Evolutionary conservation across 2,113 vertebrate species (phyloP), one percentile per base, ranked within the genome.

Genomic region (Baryphthengus martii): DNA sequence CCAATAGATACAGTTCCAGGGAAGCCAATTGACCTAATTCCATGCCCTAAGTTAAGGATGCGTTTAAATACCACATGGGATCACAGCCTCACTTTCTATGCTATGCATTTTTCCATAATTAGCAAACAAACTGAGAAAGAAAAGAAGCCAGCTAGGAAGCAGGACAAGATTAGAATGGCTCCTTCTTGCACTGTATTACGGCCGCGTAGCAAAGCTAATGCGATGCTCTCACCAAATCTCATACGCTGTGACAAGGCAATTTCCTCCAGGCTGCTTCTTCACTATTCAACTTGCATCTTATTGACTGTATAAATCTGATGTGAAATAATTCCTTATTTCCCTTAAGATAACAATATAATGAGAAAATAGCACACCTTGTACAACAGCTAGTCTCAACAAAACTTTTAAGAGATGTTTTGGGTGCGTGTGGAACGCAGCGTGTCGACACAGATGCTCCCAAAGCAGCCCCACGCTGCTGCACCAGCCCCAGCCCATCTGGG

Each of bases 241-340:
- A 80, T 21, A 29, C 11, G 3, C 62, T 53, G 31, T 79, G 87
- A 91, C 72, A 86, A 65, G 72, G 67, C 49, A 84, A 45, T 90
- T 90, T 81, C 58, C 83, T 82, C 59, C 40, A 66, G 77, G 71
- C 81, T 53, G 45, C 65, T 78, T 68, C 20, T 45, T 94, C 74
- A 70, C 86, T 72, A 88, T 87, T 95, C 92, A 90, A 31, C n/a
- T 89, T 17, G 1, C 10, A 2, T 86, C 70, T 86, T 90, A 83
- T 61, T 88, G 76, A 79, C 84, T 87, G 53, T 74, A 58, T 71
- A 93, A 93, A 93, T 75, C 61, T 75, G 85, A 93, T 58, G 65
- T 70, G 85, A 95, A 94, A 90, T 89, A 94, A 83, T 66, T 79
- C 93, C 84, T 92, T 84, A 78, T 77, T 96, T 96, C 89, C 92